Evolutionary conservation across 2,888 invertebrate genomes (phyloP).

Genomic region (Melinopterus prodromus): DNA sequence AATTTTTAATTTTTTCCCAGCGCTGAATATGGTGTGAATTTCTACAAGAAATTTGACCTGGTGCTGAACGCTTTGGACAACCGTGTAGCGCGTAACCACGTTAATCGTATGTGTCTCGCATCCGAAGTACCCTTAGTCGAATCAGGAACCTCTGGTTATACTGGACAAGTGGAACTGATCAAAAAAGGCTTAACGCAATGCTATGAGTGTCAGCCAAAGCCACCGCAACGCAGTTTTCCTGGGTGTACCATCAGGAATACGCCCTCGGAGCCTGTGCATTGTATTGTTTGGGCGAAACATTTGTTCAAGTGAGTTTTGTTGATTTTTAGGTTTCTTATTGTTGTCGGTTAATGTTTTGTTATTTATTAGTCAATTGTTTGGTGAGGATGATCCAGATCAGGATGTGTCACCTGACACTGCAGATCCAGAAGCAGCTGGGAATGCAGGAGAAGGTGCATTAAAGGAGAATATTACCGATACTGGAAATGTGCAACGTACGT

Average conservation of each 20-base stretch:
- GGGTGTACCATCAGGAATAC: constrained; percentile 99
- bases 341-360: neutral
- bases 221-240: constrained; percentile 91
- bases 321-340: constrained; percentile 13
- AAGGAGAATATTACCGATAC: constrained; percentile 48
- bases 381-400: constrained; percentile 95
- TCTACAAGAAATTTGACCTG: constrained; percentile 89
- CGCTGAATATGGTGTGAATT: constrained; percentile 87
- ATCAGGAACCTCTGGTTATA: constrained; percentile 96
- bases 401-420: constrained; percentile 98
- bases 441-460: constrained; percentile 70
- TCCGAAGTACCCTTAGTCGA: constrained; percentile 94
- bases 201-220: constrained; percentile 95
- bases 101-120: constrained; percentile 98
- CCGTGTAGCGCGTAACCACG: constrained; percentile 94
- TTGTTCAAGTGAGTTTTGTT: constrained; percentile 83
- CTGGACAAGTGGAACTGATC: constrained; percentile 93
- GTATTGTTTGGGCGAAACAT: constrained; percentile 99
- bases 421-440: constrained; percentile 89
- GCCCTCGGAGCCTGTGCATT: constrained; percentile 98
- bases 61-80: constrained; percentile 98
- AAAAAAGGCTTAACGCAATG: constrained; percentile 91
- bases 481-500: constrained; percentile 68
- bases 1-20: constrained; percentile 63
- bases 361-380: constrained; percentile 87